These are phyloP conservation scores for Falco naumanni DNA, from an alignment of 2,797 vertebrate genomes.

Conservation along the genomic window DNA sequence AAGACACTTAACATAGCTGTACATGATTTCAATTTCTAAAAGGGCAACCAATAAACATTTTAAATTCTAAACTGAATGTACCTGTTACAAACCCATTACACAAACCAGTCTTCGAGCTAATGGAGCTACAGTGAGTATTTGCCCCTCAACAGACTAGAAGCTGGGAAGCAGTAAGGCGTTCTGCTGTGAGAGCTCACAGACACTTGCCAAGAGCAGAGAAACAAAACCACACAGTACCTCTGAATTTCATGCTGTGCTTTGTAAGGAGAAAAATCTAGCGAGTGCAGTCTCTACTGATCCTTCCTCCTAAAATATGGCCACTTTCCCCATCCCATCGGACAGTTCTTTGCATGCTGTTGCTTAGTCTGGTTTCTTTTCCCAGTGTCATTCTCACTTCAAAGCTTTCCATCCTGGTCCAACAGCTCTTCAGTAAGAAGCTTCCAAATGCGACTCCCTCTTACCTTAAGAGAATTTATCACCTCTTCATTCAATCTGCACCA, in stretches of 20 bases:
- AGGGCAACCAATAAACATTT: neutral
- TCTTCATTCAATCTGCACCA: neutral
- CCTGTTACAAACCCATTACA: neutral
- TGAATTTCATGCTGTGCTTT: neutral
- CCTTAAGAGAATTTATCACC: neutral
- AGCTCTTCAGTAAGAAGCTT: neutral
- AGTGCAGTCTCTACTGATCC: neutral
- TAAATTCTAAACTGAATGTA: neutral
- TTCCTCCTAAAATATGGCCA: neutral
- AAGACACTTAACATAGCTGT: neutral
- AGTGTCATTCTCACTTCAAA: neutral
- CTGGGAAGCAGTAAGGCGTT: neutral
- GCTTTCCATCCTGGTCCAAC: neutral
- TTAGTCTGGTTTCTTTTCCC: neutral
- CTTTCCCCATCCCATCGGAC: neutral
- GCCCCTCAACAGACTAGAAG: neutral
- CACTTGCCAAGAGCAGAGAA: neutral
- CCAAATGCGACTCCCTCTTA: neutral
- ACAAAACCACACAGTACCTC: neutral
- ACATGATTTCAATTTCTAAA: neutral
- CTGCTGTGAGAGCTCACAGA: neutral
- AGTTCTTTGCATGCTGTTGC: neutral
- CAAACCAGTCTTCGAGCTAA: neutral
- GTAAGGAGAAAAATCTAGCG: neutral
- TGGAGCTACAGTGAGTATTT: neutral